Evolutionary conservation across 2,888 invertebrate species (phyloP), one percentile per base, ranked within the genome.

Genomic region (Lingula anatina): DNA sequence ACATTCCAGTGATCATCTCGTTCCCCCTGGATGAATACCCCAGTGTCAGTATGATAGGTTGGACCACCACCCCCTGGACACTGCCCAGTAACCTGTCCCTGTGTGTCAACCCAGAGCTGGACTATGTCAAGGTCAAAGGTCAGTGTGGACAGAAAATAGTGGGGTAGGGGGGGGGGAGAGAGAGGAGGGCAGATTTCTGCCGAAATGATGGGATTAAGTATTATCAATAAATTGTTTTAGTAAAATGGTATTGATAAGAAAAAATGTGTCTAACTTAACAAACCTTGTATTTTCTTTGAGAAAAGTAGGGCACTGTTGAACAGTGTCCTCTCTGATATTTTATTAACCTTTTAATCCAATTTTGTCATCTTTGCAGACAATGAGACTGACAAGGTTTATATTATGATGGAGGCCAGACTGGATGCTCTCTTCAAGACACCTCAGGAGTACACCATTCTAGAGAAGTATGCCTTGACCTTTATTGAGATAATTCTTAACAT

Each of bases 31-130:
- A 85, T 36, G 84, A 88, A 58, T 85, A 86, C 49, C 82, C 84
- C 1, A 74, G 73, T 31, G 86, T 85, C 35, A 82, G 84, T 26
- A 76, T 95, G 46, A 80, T 96, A 7, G 90, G 93, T 2, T 99
- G 99, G 99, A 99, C 99, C 0, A 99, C 99, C 4, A 99, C 99
- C 9, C 99, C 99, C 0, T 99, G 99, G 99, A 99, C 99, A 21
- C 80, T 99, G 55, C 99, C 99, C 0, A 94, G 94, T 65, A 99
- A 99, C 79, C 79, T 96, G 62, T 86, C 94, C 1, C 84, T 96
- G 2, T 95, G 95, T 80, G 95, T 97, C 9, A 88, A 97, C 80
- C 86, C 94, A 1, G 86, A 85, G 46, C 81, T 91, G 62, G 84
- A 81, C 35, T 99, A 99, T 77, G 84, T 90, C 1, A 87, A 89